phyloP scores from a whole-genome alignment of 2,113 vertebrate genomes.

The Megaptera novaeangliae region DNA sequence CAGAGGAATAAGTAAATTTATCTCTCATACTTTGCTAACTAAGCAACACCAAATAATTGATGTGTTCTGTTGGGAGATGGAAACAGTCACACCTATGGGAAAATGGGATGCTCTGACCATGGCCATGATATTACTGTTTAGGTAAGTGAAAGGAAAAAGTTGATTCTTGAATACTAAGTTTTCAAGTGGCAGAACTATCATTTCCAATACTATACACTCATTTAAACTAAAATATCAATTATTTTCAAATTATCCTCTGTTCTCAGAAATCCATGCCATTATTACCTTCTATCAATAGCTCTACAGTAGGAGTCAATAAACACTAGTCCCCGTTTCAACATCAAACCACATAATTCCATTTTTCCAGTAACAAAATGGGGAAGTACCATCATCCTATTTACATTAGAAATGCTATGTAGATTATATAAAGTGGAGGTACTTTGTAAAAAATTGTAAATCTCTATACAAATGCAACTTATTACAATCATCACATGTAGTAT shows the following conservation, averaged over 20 bases:
- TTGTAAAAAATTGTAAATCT: neutral
- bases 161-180: neutral
- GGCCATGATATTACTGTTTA: neutral
- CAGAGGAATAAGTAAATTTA: neutral
- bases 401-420: neutral
- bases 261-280: neutral
- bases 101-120: neutral
- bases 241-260: neutral
- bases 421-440: neutral
- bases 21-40: neutral
- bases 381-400: neutral
- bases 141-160: neutral
- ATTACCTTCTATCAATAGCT: neutral
- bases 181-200: neutral
- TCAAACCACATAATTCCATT: neutral
- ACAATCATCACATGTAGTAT: neutral
- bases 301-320: neutral
- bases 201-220: neutral
- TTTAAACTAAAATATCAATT: neutral
- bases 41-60: neutral
- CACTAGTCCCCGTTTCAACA: neutral
- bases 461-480: neutral
- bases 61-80: neutral
- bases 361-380: neutral
- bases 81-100: neutral